Conservation (phyloP, 2,888 invertebrate genomes). For the Macaria notata region DNA sequence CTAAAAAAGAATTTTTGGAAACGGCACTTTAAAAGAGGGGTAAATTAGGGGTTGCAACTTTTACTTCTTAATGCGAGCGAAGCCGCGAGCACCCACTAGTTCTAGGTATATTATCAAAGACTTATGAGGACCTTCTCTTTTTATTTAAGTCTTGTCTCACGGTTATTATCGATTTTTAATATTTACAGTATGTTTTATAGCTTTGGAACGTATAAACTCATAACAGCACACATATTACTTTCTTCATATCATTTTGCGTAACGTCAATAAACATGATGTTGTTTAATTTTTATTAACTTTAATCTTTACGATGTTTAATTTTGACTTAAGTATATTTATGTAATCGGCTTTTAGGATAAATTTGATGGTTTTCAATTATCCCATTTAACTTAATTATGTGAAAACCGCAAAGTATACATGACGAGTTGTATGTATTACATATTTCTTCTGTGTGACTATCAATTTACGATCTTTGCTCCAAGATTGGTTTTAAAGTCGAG, state of each 20-base stretch:
- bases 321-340: slow-evolving; percentile 18
- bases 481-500: background rate
- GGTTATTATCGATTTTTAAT: too few species aligned
- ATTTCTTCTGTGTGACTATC: slow-evolving; percentile 6
- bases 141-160: too few species aligned
- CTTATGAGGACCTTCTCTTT: too few species aligned
- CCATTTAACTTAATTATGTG: slow-evolving; percentile 18
- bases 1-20: too few species aligned
- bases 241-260: slow-evolving; percentile 17
- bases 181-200: too few species aligned
- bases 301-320: slow-evolving; percentile 20
- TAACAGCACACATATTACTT: slow-evolving; percentile 8
- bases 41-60: too few species aligned
- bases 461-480: slow-evolving; percentile 1
- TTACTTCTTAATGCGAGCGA: too few species aligned
- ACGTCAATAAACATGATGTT: slow-evolving; percentile 21
- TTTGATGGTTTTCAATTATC: slow-evolving; percentile 15
- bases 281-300: slow-evolving; percentile 17
- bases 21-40: too few species aligned
- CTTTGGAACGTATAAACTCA: background rate
- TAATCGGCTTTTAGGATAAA: slow-evolving; percentile 15
- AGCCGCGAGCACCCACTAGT: too few species aligned
- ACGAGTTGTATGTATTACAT: background rate
- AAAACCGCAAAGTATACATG: slow-evolving; percentile 4
- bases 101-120: too few species aligned